phyloP scores from a whole-genome alignment of 2,888 invertebrate genomes.

The Nephrotoma flavescens region DNA sequence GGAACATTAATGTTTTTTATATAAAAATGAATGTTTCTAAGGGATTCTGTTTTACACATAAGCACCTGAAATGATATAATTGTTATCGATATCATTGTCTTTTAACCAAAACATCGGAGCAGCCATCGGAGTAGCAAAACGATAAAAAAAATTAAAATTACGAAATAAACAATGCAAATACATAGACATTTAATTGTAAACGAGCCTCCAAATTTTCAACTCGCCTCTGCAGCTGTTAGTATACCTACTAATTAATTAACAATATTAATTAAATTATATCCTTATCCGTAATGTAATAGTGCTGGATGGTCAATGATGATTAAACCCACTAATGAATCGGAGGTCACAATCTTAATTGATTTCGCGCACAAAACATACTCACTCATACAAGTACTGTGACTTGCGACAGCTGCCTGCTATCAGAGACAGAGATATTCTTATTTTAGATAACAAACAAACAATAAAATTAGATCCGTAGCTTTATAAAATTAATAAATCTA shows the following conservation, averaged over 20 bases:
- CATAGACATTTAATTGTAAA: no score
- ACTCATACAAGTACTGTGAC: neutral
- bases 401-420: neutral
- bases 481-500: neutral
- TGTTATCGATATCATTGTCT: no score
- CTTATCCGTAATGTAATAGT: neutral
- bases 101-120: no score
- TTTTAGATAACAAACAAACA: neutral
- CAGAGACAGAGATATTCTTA: neutral
- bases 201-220: no score
- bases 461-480: neutral
- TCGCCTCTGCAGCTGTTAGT: no score
- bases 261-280: neutral
- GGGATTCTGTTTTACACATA: no score
- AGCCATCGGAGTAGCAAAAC: no score
- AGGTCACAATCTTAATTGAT: neutral
- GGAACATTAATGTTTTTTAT: no score
- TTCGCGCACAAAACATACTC: neutral
- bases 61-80: no score
- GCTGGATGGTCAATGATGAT: neutral
- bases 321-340: neutral
- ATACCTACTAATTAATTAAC: neutral
- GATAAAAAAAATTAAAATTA: no score
- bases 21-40: no score
- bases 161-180: no score